A percentile compares a stretch with the other conserved stretches of the same genome.
Evolutionary conservation across 2,113 vertebrate species (phyloP).

Genomic region (Puntigrus tetrazona): DNA sequence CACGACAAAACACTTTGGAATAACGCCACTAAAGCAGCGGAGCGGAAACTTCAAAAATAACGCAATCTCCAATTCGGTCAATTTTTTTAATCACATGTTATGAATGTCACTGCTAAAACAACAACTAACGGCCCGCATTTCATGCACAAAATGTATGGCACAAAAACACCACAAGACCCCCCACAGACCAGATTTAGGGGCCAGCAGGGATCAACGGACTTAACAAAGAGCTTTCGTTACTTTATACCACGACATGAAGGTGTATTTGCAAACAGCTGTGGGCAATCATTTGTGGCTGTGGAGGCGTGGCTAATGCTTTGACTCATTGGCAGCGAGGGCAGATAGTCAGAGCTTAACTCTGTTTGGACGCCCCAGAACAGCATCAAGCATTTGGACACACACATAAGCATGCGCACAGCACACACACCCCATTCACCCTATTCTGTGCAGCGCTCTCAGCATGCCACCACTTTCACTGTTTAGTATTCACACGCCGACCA

Average conservation of each 20-base stretch:
- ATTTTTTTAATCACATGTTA: not conserved
- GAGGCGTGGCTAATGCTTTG: slow-evolving; percentile 41
- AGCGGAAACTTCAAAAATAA: slow-evolving; percentile 14
- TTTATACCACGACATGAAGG: slow-evolving; percentile 49
- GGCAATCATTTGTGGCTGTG: slow-evolving; percentile 46
- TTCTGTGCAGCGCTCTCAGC: slow-evolving; percentile 35
- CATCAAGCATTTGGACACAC: not conserved
- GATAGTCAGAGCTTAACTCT: slow-evolving; percentile 21
- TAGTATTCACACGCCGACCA: slow-evolving; percentile 39
- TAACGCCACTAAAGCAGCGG: slow-evolving; percentile 44
- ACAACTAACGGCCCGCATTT: not conserved
- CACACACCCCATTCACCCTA: slow-evolving; percentile 25
- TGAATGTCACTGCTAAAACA: not conserved
- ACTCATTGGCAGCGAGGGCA: slow-evolving; percentile 24
- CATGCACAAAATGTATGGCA: not conserved
- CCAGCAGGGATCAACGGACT: slow-evolving; percentile 41
- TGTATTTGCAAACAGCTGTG: slow-evolving; percentile 62
- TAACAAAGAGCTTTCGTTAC: slow-evolving; percentile 47
- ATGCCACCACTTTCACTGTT: slow-evolving; percentile 33
- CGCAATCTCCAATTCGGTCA: not conserved
- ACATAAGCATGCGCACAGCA: slow-evolving; percentile 12
- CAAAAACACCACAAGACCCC: slow-evolving; percentile 23
- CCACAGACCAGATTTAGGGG: slow-evolving; percentile 48
- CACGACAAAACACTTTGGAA: slow-evolving; percentile 67
- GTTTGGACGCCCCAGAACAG: not conserved